Percentiles rank a stretch among this genome's conserved stretches.
Evolutionary conservation across 2,888 invertebrate genomes (phyloP).

Genomic region (Esperia sulphurella): DNA sequence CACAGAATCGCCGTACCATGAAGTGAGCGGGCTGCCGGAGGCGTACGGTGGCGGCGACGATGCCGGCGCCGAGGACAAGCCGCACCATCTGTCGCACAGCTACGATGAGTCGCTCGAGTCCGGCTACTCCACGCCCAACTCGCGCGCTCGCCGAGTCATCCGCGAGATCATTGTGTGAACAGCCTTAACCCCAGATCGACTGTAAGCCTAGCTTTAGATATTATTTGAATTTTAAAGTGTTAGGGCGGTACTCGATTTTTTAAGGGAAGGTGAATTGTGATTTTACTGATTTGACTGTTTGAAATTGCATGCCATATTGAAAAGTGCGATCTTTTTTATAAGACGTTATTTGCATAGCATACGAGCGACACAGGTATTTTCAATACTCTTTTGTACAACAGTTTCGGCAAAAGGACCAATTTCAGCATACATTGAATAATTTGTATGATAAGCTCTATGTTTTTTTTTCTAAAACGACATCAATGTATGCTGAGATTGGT

Average conservation of each 20-base stretch:
- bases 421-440: background rate
- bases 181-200: background rate
- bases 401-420: background rate
- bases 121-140: constrained; percentile 96
- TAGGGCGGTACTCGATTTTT: background rate
- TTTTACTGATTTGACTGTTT: background rate
- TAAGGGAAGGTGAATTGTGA: no score
- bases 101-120: constrained; percentile 96
- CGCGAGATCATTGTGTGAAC: constrained; percentile 94
- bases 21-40: constrained; percentile 94
- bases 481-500: no score
- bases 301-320: background rate
- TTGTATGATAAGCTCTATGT: no score
- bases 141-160: constrained; percentile 93
- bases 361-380: no score
- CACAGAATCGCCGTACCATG: constrained; percentile 94
- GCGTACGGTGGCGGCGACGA: constrained; percentile 85
- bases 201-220: background rate
- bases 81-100: constrained; percentile 91
- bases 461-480: no score
- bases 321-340: background rate
- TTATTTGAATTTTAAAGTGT: background rate
- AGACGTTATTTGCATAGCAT: background rate
- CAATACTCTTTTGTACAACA: no score
- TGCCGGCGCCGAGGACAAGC: constrained; percentile 89